phyloP scores from a whole-genome alignment of 2,797 vertebrate species.

The Lepilemur ruficaudatus region DNA sequence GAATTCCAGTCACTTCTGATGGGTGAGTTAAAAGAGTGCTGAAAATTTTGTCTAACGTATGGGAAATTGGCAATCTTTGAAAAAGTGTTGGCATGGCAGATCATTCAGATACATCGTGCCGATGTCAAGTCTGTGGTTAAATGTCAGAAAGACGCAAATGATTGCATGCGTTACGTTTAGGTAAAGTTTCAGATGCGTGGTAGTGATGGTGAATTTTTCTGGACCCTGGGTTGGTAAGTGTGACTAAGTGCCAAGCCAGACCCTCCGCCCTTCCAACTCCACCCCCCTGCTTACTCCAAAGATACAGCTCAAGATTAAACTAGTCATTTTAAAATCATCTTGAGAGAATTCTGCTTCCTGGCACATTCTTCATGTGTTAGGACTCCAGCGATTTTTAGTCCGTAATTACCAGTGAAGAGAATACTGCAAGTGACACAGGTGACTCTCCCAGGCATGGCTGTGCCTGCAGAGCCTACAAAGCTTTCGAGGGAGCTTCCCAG shows the following conservation, averaged over 20 bases:
- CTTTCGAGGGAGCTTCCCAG: background rate
- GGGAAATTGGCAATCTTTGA: background rate
- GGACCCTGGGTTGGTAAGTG: background rate
- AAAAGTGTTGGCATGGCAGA: background rate
- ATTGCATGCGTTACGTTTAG: background rate
- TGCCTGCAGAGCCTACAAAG: background rate
- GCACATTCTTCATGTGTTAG: background rate
- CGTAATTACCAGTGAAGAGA: background rate
- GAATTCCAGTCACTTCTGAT: background rate
- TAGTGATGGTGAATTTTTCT: background rate
- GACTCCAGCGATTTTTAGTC: conserved; percentile 26
- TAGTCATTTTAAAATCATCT: background rate
- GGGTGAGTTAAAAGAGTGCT: background rate
- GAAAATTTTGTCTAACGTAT: background rate
- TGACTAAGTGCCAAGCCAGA: background rate
- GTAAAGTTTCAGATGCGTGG: background rate
- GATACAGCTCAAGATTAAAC: background rate
- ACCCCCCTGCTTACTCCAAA: background rate
- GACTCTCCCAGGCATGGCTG: background rate
- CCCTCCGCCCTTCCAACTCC: background rate
- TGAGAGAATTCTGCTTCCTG: background rate
- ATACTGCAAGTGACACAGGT: background rate
- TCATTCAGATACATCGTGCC: background rate
- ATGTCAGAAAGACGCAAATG: background rate
- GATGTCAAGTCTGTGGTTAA: background rate